Conservation (phyloP, 2,888 invertebrate genomes). For the Meliscaeva auricollis region DNA sequence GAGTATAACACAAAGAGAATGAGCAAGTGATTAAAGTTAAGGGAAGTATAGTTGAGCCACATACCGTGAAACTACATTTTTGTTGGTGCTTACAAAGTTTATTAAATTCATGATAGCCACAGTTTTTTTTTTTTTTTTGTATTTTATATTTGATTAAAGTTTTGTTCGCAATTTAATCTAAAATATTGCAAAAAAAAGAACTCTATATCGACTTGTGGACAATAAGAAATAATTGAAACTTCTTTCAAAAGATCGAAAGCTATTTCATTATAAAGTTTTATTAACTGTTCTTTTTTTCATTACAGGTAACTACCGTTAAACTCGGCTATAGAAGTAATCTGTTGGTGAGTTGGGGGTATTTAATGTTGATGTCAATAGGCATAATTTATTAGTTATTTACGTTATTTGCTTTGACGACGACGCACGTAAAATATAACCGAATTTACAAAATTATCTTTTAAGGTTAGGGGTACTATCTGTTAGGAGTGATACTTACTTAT, state of each 20-base stretch:
- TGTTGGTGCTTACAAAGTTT: conserved; percentile 7
- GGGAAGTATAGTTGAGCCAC: conserved; percentile 5
- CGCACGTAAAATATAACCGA: too few relatives aligned
- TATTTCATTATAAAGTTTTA: conserved; percentile 63
- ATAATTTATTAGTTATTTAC: neutral
- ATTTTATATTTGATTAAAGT: neutral
- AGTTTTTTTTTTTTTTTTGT: neutral
- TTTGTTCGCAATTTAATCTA: conserved; percentile 9
- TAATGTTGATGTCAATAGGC: neutral
- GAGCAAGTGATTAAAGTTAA: conserved; percentile 20
- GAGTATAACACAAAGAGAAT: neutral
- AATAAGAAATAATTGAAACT: neutral
- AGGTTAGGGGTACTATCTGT: too few relatives aligned
- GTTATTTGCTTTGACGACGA: too few relatives aligned
- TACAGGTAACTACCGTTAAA: conserved; percentile 37
- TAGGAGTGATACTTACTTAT: too few relatives aligned
- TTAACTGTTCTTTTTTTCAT: conserved; percentile 36
- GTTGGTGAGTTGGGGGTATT: neutral
- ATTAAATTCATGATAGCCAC: neutral
- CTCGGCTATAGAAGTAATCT: neutral
- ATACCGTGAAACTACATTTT: conserved; percentile 20
- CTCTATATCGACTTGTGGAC: neutral
- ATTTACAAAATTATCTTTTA: too few relatives aligned
- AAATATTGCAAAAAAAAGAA: neutral
- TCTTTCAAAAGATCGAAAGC: conserved; percentile 6